phyloP scores from a whole-genome alignment of 37 sponge, comb jelly and placozoan genomes.

The Amphimedon queenslandica region DNA sequence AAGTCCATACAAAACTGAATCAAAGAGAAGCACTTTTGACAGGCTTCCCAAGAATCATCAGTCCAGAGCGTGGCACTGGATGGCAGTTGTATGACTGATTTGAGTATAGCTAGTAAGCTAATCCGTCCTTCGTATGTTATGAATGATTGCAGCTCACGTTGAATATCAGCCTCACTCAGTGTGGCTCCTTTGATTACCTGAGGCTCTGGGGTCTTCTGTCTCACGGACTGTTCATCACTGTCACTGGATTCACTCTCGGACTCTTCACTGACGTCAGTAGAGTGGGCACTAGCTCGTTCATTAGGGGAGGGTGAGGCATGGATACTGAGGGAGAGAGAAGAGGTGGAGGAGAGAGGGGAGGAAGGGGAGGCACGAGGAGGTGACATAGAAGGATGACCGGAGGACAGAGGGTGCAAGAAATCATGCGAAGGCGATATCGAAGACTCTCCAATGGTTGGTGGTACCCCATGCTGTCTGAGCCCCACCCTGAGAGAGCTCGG shows the following conservation, averaged over 20 bases:
- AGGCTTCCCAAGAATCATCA: slow-evolving; percentile 9
- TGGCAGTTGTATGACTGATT: slow-evolving; percentile 47
- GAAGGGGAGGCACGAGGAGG: too few species aligned
- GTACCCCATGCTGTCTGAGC: too few species aligned
- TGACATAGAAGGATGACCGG: too few species aligned
- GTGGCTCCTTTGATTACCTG: slow-evolving; percentile 6
- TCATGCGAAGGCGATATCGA: too few species aligned
- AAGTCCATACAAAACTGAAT: slow-evolving; percentile 66
- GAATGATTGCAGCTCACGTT: slow-evolving; percentile 28
- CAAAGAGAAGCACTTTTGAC: slow-evolving; percentile 48
- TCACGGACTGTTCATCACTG: background rate
- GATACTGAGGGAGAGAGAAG: too few species aligned
- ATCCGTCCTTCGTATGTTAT: slow-evolving; percentile 58
- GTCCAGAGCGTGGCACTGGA: slow-evolving; percentile 27
- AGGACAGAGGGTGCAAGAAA: too few species aligned
- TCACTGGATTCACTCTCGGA: background rate
- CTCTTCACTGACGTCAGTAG: background rate
- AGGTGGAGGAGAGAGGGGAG: too few species aligned
- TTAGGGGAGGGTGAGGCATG: too few species aligned
- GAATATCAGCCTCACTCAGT: background rate
- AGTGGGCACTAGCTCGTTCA: too few species aligned
- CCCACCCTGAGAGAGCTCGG: background rate
- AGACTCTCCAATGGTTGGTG: too few species aligned
- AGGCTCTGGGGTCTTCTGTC: background rate
- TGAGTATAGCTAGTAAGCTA: slow-evolving; percentile 57